Evolutionary conservation across 1,140 invertebrate species (phyloP).

Genomic region (Streblospio benedicti): DNA sequence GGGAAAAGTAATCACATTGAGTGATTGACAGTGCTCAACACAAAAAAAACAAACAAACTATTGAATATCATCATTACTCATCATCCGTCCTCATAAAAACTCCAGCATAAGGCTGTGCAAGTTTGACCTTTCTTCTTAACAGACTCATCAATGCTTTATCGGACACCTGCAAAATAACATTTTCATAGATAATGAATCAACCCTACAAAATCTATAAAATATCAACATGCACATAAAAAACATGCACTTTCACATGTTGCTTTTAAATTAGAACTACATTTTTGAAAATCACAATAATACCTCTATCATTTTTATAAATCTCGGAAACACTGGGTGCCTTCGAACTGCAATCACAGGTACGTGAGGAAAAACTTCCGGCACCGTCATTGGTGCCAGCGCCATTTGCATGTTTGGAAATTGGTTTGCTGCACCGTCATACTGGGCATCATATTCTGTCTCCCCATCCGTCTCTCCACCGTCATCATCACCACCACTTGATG

Average conservation of each 20-base stretch:
- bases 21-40: no score
- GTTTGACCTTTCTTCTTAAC: constrained; percentile 82
- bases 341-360: constrained; percentile 89
- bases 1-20: no score
- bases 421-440: background rate
- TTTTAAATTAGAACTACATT: background rate
- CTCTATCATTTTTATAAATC: constrained; percentile 96
- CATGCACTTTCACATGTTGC: background rate
- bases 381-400: constrained; percentile 59
- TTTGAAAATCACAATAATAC: constrained; percentile 46
- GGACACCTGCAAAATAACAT: constrained; percentile 56
- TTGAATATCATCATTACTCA: constrained; percentile 54
- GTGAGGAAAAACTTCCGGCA: constrained; percentile 94
- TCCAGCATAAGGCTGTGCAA: constrained; percentile 95
- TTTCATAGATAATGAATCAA: background rate
- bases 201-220: background rate
- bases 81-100: constrained; percentile 92
- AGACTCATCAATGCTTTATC: constrained; percentile 82
- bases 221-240: background rate
- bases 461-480: background rate
- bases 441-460: background rate
- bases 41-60: constrained; percentile 21
- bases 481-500: background rate
- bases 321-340: constrained; percentile 91
- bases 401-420: background rate